These are phyloP conservation scores for Celastrina argiolus DNA, from an alignment of 2,888 invertebrate species.

Conservation along the genomic window DNA sequence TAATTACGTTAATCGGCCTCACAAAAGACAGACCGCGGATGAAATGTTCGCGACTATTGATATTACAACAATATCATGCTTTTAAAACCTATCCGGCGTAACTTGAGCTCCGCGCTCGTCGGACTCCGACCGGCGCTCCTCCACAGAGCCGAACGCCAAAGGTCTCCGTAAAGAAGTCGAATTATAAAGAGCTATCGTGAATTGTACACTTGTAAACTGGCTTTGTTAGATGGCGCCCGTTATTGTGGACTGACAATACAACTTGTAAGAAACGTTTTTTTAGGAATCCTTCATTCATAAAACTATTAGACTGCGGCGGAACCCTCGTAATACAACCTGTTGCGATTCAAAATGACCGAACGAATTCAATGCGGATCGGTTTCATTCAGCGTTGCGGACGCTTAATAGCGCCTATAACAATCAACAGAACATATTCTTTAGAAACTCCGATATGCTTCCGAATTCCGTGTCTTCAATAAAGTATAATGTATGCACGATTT, in stretches of 20 bases:
- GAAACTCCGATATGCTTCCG: background rate
- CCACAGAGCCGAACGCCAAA: slow-evolving; percentile 46
- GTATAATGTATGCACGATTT: background rate
- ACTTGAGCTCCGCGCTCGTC: slow-evolving; percentile 43
- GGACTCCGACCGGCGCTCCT: slow-evolving; percentile 32
- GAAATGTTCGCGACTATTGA: slow-evolving; percentile 73
- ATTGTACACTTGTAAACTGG: slow-evolving; percentile 74
- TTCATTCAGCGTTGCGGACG: slow-evolving; percentile 16
- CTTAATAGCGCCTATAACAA: slow-evolving; percentile 22
- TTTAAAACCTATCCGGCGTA: slow-evolving; percentile 65
- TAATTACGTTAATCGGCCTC: slow-evolving; percentile 67
- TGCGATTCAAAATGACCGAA: slow-evolving; percentile 47
- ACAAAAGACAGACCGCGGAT: slow-evolving; percentile 64
- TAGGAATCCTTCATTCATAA: slow-evolving; percentile 73
- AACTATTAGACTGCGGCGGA: slow-evolving; percentile 65
- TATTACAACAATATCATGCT: slow-evolving; percentile 73
- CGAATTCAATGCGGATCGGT: slow-evolving; percentile 28
- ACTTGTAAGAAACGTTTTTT: slow-evolving; percentile 77
- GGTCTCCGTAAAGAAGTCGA: slow-evolving; percentile 59
- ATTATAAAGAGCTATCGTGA: slow-evolving; percentile 74
- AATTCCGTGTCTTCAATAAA: background rate
- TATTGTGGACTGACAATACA: slow-evolving; percentile 74
- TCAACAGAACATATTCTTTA: slow-evolving; percentile 11
- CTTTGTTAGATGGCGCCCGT: slow-evolving; percentile 72
- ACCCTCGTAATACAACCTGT: slow-evolving; percentile 68